These are phyloP conservation scores for Drosophila tsacasi DNA, from an alignment of 1,140 invertebrate species.

Conservation along the genomic window DNA sequence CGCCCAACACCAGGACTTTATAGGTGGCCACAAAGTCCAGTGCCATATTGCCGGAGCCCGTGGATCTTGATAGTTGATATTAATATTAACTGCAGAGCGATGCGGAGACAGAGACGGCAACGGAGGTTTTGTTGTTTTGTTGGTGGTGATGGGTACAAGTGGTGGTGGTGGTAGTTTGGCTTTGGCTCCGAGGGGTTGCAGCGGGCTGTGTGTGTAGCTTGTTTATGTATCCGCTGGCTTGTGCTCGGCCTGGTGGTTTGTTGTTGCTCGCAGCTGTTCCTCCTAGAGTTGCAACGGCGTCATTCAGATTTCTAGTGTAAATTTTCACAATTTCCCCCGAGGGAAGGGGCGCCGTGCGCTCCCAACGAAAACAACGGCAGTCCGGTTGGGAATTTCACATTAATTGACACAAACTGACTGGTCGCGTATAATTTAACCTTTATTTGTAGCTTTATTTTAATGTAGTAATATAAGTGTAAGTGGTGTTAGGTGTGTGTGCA, in stretches of 20 bases:
- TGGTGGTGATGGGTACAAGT: conserved; percentile 55
- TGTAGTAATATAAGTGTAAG: conserved; percentile 55
- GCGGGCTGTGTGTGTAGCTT: conserved; percentile 46
- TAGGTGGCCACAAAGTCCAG: conserved; percentile 93
- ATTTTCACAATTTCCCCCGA: conserved; percentile 44
- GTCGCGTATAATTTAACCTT: conserved; percentile 57
- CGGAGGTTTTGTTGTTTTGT: conserved; percentile 26
- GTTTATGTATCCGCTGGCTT: conserved; percentile 68
- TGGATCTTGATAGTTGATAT: conserved; percentile 20
- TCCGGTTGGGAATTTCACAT: neutral
- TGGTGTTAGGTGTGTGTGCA: conserved; percentile 56
- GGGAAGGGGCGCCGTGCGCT: conserved; percentile 16
- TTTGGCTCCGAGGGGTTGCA: conserved; percentile 39
- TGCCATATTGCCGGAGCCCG: conserved; percentile 87
- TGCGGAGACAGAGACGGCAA: conserved; percentile 26
- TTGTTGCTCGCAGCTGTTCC: conserved; percentile 74
- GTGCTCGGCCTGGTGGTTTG: conserved; percentile 53
- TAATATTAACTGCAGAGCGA: conserved; percentile 41
- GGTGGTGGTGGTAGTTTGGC: conserved; percentile 35
- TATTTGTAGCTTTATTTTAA: conserved; percentile 60
- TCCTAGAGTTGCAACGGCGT: conserved; percentile 45
- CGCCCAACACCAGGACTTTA: conserved; percentile 94
- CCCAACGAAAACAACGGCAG: conserved; percentile 15
- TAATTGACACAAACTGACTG: conserved; percentile 35
- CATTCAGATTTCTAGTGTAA: conserved; percentile 24